Evolutionary conservation across 2,113 vertebrate species (phyloP).

Genomic region (Brachypodius melanocephalos): DNA sequence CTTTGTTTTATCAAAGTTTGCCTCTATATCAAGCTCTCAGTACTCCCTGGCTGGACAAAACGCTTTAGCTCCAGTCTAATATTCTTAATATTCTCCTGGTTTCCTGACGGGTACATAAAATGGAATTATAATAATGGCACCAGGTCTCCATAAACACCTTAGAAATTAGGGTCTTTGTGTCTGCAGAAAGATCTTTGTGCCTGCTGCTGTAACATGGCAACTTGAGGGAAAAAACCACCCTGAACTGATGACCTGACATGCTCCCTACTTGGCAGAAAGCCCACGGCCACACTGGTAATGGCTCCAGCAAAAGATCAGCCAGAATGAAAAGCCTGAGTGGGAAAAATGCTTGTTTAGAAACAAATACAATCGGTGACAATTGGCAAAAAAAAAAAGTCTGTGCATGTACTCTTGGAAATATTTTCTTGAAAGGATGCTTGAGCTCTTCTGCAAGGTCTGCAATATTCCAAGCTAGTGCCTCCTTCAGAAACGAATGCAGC

Average conservation of each 20-base stretch:
- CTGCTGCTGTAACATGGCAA: background rate
- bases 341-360: background rate
- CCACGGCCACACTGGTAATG: background rate
- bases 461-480: background rate
- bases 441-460: background rate
- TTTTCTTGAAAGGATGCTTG: background rate
- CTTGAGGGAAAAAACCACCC: background rate
- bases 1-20: background rate
- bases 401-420: background rate
- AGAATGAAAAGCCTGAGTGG: background rate
- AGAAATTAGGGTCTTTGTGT: background rate
- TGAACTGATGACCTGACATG: background rate
- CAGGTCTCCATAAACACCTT: background rate
- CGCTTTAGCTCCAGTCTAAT: background rate
- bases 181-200: background rate
- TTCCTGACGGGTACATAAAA: background rate
- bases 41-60: background rate
- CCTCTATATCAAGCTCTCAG: background rate
- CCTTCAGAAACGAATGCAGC: background rate
- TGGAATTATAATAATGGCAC: background rate
- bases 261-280: background rate
- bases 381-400: background rate
- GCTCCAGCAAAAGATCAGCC: background rate
- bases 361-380: background rate
- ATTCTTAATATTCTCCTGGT: background rate